Evolutionary conservation across 2,888 invertebrate genomes (phyloP).

Genomic region (Idaea dimidiata): DNA sequence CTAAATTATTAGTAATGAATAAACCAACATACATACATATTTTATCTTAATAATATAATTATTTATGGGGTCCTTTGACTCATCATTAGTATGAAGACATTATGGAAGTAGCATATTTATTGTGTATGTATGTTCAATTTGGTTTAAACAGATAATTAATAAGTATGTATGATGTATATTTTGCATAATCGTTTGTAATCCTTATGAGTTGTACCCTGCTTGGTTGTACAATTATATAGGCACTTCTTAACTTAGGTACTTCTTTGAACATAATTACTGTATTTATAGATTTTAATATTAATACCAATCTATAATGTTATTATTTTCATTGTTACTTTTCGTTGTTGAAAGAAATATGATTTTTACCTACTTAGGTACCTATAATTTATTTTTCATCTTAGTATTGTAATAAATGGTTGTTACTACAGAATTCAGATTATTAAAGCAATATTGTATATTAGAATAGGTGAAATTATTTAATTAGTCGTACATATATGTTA

Average conservation of each 20-base stretch:
- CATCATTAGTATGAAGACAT: not conserved
- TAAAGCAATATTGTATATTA: slow-evolving; percentile 26
- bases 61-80: not conserved
- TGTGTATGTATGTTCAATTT: not conserved
- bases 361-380: not conserved
- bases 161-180: not conserved
- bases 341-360: not conserved
- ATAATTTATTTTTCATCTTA: slow-evolving; percentile 9
- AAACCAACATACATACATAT: not conserved
- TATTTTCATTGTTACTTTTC: slow-evolving; percentile 25
- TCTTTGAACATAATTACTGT: not conserved
- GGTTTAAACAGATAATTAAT: not conserved
- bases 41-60: not conserved
- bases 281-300: not conserved
- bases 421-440: slow-evolving; percentile 16
- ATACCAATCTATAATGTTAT: slow-evolving; percentile 17
- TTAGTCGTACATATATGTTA: slow-evolving; percentile 32
- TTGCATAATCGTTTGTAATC: not conserved
- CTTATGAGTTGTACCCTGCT: too few species aligned
- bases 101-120: not conserved
- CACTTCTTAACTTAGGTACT: too few species aligned
- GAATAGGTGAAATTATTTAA: slow-evolving; percentile 35
- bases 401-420: slow-evolving; percentile 18
- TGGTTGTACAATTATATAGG: too few species aligned
- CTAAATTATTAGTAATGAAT: slow-evolving; percentile 2